Conservation (phyloP, 2,888 invertebrate species). For the Craniophora ligustri region DNA sequence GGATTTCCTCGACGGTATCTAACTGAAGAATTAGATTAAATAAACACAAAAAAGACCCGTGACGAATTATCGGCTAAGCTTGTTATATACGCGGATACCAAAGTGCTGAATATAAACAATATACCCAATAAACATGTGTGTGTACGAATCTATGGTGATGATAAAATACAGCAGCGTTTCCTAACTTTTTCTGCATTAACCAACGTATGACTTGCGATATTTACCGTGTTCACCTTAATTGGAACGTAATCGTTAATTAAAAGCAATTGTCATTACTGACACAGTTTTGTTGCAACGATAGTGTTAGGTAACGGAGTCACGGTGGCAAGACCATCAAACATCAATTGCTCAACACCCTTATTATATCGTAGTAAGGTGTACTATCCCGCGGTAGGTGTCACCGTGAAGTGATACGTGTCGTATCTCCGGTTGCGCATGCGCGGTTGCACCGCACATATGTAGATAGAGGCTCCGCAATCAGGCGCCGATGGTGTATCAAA, state of each 20-base stretch:
- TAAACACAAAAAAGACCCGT: too few relatives aligned
- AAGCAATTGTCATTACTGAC: slow-evolving; percentile 55
- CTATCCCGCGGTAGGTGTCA: slow-evolving; percentile 4
- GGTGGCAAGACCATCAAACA: slow-evolving; percentile 59
- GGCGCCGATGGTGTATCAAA: slow-evolving; percentile 9
- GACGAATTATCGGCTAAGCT: too few relatives aligned
- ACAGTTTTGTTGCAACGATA: slow-evolving; percentile 68
- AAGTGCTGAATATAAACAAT: too few relatives aligned
- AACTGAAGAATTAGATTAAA: too few relatives aligned
- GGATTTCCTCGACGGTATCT: too few relatives aligned
- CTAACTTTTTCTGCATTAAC: background rate
- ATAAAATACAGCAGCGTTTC: background rate
- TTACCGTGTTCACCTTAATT: slow-evolving; percentile 21
- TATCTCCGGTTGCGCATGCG: slow-evolving; percentile 31
- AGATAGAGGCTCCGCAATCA: slow-evolving; percentile 37
- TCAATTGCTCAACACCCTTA: slow-evolving; percentile 1
- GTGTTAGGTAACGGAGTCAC: slow-evolving; percentile 73
- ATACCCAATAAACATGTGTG: too few relatives aligned
- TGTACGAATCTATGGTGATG: too few relatives aligned
- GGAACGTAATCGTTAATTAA: slow-evolving; percentile 36
- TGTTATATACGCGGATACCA: too few relatives aligned
- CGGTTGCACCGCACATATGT: slow-evolving; percentile 22
- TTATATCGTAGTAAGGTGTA: slow-evolving; percentile 21
- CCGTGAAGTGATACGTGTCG: slow-evolving; percentile 34
- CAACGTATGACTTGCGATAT: background rate